These are phyloP conservation scores for Mimas tiliae DNA, from an alignment of 2,888 invertebrate species.

Conservation along the genomic window DNA sequence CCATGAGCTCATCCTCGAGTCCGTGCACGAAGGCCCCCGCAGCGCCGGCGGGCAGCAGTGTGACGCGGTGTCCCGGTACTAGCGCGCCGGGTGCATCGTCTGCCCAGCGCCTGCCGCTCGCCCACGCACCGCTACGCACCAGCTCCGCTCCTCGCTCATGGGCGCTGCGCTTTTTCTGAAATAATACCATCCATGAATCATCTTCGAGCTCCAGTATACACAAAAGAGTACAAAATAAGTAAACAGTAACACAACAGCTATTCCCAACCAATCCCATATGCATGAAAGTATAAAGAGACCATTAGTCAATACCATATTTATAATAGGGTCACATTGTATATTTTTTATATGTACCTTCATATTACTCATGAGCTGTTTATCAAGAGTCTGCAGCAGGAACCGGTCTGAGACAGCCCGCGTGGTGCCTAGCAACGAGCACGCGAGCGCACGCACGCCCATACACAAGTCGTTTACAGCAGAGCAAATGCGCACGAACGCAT, in stretches of 20 bases:
- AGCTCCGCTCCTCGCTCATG: constrained; percentile 94
- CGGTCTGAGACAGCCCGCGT: constrained; percentile 94
- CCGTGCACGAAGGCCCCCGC: constrained; percentile 99
- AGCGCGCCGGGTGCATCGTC: constrained; percentile 95
- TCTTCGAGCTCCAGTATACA: not conserved
- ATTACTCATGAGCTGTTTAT: constrained; percentile 98
- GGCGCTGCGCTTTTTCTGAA: constrained; percentile 90
- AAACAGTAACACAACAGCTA: no score
- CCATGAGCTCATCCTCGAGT: constrained; percentile 98
- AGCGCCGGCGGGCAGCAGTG: constrained; percentile 95
- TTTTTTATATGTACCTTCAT: no score
- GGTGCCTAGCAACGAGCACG: constrained; percentile 93
- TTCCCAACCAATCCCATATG: no score
- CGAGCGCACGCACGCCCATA: constrained; percentile 93
- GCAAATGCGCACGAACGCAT: constrained; percentile 98
- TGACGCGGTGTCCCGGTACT: constrained; percentile 89
- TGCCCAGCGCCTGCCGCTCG: constrained; percentile 84
- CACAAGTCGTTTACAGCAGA: constrained; percentile 96
- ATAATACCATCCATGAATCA: constrained; percentile 17
- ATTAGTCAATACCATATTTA: no score
- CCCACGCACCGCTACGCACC: constrained; percentile 94
- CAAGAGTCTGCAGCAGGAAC: constrained; percentile 97
- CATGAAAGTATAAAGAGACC: no score
- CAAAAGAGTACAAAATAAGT: no score
- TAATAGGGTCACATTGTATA: no score